These are phyloP conservation scores for Mylabris phalerata DNA, from an alignment of 1,140 invertebrate genomes.

Conservation along the genomic window DNA sequence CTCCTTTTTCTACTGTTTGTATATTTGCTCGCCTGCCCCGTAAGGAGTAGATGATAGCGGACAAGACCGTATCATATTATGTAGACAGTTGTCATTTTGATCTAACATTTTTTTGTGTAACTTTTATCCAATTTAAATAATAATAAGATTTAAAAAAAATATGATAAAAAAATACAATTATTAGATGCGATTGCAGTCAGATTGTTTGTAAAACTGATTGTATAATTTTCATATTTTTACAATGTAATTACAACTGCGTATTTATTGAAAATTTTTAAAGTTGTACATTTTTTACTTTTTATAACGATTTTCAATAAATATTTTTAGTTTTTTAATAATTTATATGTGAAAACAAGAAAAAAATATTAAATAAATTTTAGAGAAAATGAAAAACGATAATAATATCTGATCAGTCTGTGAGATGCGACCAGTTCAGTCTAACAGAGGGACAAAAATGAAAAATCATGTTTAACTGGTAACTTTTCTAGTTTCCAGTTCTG, in stretches of 20 bases:
- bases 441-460: no score
- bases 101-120: constrained; percentile 1
- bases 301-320: constrained; percentile 38
- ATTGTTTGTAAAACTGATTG: constrained; percentile 30
- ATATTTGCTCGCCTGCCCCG: constrained; percentile 36
- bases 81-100: constrained; percentile 31
- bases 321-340: constrained; percentile 35
- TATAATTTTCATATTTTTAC: constrained; percentile 38
- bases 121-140: constrained; percentile 37
- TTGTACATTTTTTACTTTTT: constrained; percentile 43
- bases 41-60: constrained; percentile 25
- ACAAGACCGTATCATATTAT: constrained; percentile 39
- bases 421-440: constrained; percentile 11
- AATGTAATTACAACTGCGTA: constrained; percentile 34
- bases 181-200: constrained; percentile 16
- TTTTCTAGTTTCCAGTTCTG: constrained; percentile 14
- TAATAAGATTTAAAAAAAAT: constrained; percentile 39
- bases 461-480: constrained; percentile 18
- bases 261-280: constrained; percentile 40
- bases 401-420: constrained; percentile 6
- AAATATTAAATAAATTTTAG: not conserved
- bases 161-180: not conserved
- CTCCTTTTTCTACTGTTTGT: constrained; percentile 44
- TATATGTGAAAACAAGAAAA: constrained; percentile 23
- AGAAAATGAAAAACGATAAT: no score